phyloP scores from a whole-genome alignment of 1,140 invertebrate genomes.

The Drosophila orosa region DNA sequence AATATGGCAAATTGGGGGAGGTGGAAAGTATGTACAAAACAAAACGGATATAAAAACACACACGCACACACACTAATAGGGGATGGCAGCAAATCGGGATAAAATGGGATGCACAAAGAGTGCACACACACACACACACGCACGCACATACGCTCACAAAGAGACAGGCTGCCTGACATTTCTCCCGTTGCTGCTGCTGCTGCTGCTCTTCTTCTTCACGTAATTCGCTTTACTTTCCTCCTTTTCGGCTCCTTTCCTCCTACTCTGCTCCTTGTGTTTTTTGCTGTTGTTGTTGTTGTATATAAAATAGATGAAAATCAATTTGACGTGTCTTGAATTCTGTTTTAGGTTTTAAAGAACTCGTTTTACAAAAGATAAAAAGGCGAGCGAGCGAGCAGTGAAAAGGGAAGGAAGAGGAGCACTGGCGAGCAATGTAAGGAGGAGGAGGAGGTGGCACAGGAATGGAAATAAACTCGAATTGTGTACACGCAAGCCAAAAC shows the following conservation, averaged over 20 bases:
- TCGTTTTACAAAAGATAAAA: conserved; percentile 70
- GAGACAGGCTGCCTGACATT: conserved; percentile 56
- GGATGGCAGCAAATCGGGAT: conserved; percentile 24
- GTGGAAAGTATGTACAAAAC: not conserved
- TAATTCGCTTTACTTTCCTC: conserved; percentile 55
- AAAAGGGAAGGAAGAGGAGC: conserved; percentile 22
- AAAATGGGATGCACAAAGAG: conserved; percentile 25
- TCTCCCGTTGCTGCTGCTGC: conserved; percentile 55
- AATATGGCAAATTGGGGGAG: not conserved
- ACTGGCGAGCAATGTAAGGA: conserved; percentile 9
- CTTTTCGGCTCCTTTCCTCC: conserved; percentile 21
- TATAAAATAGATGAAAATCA: conserved; percentile 81
- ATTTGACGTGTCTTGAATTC: conserved; percentile 80
- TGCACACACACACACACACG: conserved; percentile 8
- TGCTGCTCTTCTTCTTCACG: conserved; percentile 24
- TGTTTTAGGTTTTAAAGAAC: conserved; percentile 78
- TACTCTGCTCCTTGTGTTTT: conserved; percentile 8
- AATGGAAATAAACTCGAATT: conserved; percentile 70
- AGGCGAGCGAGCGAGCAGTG: conserved; percentile 31
- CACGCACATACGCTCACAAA: not conserved
- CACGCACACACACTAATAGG: not conserved
- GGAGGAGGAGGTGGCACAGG: conserved; percentile 13
- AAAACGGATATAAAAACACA: not conserved
- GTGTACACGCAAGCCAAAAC: conserved; percentile 16
- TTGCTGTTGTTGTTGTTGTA: conserved; percentile 60